These are phyloP conservation scores for Ciconia boyciana DNA, from an alignment of 2,113 vertebrate species.

Conservation along the genomic window DNA sequence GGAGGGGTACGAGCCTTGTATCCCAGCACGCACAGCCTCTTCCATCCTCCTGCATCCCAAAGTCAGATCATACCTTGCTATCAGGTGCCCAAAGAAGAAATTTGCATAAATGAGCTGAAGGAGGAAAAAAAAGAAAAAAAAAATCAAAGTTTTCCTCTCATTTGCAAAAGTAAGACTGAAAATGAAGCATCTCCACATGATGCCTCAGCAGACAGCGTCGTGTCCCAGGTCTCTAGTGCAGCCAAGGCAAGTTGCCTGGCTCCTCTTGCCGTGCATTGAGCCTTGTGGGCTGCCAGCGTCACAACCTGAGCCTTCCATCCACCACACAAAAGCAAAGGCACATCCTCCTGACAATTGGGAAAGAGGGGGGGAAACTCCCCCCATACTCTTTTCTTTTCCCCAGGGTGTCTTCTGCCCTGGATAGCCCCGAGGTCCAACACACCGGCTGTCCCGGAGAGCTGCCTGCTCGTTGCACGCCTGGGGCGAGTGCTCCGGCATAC, in stretches of 20 bases:
- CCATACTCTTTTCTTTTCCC: neutral
- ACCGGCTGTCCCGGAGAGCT: neutral
- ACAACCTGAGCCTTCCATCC: neutral
- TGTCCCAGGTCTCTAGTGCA: neutral
- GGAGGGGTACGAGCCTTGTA: neutral
- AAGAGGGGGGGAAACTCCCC: accelerated
- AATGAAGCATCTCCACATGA: accelerated
- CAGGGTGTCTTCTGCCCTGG: neutral
- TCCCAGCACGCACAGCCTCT: neutral
- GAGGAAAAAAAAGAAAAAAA: too few relatives aligned
- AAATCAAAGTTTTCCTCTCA: neutral
- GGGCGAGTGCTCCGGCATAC: accelerated
- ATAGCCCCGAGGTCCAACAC: neutral
- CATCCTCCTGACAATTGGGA: neutral
- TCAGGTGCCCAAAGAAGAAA: neutral
- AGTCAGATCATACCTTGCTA: neutral
- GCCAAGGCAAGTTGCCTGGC: neutral
- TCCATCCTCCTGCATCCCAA: neutral
- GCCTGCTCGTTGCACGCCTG: neutral
- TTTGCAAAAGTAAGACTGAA: neutral
- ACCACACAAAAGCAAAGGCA: neutral
- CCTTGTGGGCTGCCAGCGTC: neutral
- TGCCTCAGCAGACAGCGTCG: accelerated
- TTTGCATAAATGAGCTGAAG: neutral
- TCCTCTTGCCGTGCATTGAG: neutral